Evolutionary conservation across 2,888 invertebrate genomes (phyloP).

Genomic region (Drosophila crucigera): DNA sequence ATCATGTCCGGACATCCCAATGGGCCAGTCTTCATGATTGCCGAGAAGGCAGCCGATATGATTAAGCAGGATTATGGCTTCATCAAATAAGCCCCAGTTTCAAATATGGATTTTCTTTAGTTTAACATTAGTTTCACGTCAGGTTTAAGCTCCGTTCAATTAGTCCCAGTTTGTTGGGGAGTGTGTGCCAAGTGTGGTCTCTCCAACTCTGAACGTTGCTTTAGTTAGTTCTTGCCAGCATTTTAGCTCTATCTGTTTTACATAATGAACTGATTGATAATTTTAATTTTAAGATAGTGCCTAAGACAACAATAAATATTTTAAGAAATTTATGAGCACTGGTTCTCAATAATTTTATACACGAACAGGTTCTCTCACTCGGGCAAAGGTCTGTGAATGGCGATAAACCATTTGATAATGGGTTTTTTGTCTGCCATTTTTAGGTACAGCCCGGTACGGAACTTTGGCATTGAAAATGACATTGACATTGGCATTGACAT

Average conservation of each 20-base stretch:
- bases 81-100: conserved; percentile 60
- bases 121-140: conserved; percentile 33
- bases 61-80: conserved; percentile 86
- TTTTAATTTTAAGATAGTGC: conserved; percentile 62
- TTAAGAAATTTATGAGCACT: conserved; percentile 26
- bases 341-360: background rate
- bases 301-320: conserved; percentile 57
- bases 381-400: background rate
- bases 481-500: conserved; percentile 47
- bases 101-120: background rate
- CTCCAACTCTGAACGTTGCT: conserved; percentile 15
- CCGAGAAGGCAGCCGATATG: conserved; percentile 87
- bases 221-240: conserved; percentile 27
- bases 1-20: conserved; percentile 87
- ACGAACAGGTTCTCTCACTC: conserved; percentile 1
- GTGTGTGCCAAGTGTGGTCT: background rate
- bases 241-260: conserved; percentile 15
- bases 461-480: conserved; percentile 38
- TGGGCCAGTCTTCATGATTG: conserved; percentile 87
- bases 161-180: conserved; percentile 2
- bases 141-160: conserved; percentile 49
- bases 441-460: conserved; percentile 5
- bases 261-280: conserved; percentile 77
- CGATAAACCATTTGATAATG: conserved; percentile 3
- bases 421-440: background rate